Percentiles rank a stretch among this genome's conserved stretches.
phyloP scores from a whole-genome alignment of 2,797 vertebrate genomes.

The Megaceryle alcyon region DNA sequence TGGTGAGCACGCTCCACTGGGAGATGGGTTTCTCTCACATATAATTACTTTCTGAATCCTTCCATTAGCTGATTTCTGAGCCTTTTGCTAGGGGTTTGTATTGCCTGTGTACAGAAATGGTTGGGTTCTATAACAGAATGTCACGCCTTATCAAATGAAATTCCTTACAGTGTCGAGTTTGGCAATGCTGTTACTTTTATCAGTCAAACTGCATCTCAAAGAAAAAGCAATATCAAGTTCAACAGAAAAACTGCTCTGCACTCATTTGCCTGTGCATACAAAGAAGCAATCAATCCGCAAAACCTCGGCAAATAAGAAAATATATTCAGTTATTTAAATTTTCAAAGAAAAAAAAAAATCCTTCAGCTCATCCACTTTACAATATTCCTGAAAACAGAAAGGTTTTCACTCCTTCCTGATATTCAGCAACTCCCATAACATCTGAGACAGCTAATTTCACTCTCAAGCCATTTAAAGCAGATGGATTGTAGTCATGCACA shows the following conservation, averaged over 20 bases:
- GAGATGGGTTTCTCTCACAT: not conserved
- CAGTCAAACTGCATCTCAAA: constrained; percentile 13
- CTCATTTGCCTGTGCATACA: constrained; percentile 62
- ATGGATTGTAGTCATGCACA: constrained; percentile 74
- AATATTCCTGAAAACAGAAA: constrained; percentile 65
- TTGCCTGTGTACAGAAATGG: not conserved
- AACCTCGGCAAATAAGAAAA: constrained; percentile 56
- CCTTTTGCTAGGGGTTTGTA: not conserved
- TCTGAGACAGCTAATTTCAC: constrained; percentile 74
- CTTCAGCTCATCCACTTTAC: constrained; percentile 32
- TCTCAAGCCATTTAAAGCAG: constrained; percentile 73
- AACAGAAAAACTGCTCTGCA: not conserved
- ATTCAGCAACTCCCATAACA: constrained; percentile 52
- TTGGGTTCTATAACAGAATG: not conserved
- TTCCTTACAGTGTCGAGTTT: not conserved
- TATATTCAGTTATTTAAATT: constrained; percentile 56
- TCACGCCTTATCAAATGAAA: not conserved
- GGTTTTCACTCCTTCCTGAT: constrained; percentile 43
- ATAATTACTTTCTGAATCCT: not conserved
- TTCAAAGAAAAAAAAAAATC: constrained; percentile 22
- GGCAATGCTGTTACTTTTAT: constrained; percentile 23
- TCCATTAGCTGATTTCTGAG: not conserved
- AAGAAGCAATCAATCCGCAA: constrained; percentile 52
- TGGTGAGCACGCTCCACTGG: not conserved
- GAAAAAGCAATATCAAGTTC: not conserved